A percentile compares a stretch with the other conserved stretches of the same genome.
Evolutionary conservation across 2,888 invertebrate genomes (phyloP).

Genomic region (Cetonia aurata): DNA sequence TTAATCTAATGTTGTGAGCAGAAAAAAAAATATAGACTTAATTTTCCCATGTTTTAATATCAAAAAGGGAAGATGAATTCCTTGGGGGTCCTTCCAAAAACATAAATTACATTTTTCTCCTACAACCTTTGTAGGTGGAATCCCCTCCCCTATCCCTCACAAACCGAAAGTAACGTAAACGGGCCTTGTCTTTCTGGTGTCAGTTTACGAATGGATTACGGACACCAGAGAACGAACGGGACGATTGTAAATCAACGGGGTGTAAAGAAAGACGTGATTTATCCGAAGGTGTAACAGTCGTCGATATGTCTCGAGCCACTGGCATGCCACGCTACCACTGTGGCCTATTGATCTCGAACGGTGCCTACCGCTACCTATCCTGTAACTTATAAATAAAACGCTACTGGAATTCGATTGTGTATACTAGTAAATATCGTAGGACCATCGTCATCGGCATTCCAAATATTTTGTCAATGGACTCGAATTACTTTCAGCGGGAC

Average conservation of each 20-base stretch:
- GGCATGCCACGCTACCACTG: conserved; percentile 43
- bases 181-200: conserved; percentile 30
- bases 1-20: too few species aligned
- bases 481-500: conserved; percentile 22
- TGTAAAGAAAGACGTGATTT: conserved; percentile 48
- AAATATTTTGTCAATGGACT: conserved; percentile 28
- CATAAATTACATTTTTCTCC: conserved; percentile 2
- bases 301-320: conserved; percentile 43
- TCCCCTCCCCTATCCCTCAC: conserved; percentile 1
- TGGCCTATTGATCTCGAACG: conserved; percentile 47
- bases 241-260: conserved; percentile 49
- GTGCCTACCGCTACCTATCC: conserved; percentile 45
- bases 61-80: too few species aligned
- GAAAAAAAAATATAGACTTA: too few species aligned
- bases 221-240: conserved; percentile 29
- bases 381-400: conserved; percentile 48
- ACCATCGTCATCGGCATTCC: conserved; percentile 31
- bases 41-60: too few species aligned
- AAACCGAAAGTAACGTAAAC: conserved; percentile 18
- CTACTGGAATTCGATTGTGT: conserved; percentile 44
- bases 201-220: conserved; percentile 41
- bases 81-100: not conserved
- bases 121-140: conserved; percentile 11
- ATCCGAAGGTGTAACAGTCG: conserved; percentile 48
- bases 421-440: conserved; percentile 21